phyloP scores from a whole-genome alignment of 2,888 invertebrate species.

The Pemphredon lugubris region DNA sequence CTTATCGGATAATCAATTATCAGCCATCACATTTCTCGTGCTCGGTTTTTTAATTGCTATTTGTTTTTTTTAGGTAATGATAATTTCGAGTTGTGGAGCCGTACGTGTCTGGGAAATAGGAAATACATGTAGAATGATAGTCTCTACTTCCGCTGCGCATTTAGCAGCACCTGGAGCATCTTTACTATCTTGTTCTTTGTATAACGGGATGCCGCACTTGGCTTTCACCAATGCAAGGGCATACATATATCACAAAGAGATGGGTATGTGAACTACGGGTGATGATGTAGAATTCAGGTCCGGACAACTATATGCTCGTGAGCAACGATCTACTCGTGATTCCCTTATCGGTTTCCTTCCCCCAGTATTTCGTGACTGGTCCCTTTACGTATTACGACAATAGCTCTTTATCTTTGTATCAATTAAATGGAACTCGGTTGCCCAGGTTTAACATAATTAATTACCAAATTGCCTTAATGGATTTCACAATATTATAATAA shows the following conservation, averaged over 20 bases:
- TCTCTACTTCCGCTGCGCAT: conserved; percentile 78
- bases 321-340: too few species aligned
- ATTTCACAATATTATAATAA: too few species aligned
- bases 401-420: too few species aligned
- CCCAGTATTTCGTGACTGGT: too few species aligned
- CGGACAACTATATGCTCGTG: too few species aligned
- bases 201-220: conserved; percentile 91
- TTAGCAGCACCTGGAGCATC: conserved; percentile 76
- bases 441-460: too few species aligned
- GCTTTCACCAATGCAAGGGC: conserved; percentile 93
- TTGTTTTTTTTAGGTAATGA: conserved; percentile 74
- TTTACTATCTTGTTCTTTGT: conserved; percentile 75
- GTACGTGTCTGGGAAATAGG: conserved; percentile 80
- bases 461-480: too few species aligned
- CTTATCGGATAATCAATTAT: background rate
- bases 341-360: too few species aligned
- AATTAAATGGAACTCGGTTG: too few species aligned
- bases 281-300: too few species aligned
- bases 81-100: conserved; percentile 78
- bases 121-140: conserved; percentile 73
- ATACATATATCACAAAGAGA: conserved; percentile 90
- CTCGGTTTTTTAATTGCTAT: background rate
- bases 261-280: conserved; percentile 88
- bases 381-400: too few species aligned
- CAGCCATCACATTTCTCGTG: background rate